Evolutionary conservation across 2,888 invertebrate genomes (phyloP).

Genomic region (Chorisops tibialis): DNA sequence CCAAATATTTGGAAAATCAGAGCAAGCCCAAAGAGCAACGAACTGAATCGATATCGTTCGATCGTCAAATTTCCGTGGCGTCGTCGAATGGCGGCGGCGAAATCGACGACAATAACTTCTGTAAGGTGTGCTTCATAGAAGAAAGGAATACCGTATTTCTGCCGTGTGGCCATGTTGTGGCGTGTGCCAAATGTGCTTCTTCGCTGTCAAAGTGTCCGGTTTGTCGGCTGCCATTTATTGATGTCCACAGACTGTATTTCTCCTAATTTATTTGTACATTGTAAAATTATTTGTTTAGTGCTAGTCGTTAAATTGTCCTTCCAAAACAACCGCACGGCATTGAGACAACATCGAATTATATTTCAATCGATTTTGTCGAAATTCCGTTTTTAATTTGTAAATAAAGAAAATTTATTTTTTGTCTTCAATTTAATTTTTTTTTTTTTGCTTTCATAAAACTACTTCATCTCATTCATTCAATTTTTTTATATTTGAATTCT

Average conservation of each 20-base stretch:
- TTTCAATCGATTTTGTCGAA: too few relatives aligned
- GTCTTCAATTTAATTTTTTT: too few relatives aligned
- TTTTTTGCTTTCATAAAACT: too few relatives aligned
- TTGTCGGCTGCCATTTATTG: conserved; percentile 15
- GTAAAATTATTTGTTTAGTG: not conserved
- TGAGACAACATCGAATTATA: too few relatives aligned
- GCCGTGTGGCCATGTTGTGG: conserved; percentile 86
- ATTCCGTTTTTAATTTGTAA: too few relatives aligned
- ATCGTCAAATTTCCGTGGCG: conserved; percentile 10
- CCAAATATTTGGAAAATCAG: not conserved
- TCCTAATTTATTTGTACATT: conserved; percentile 24
- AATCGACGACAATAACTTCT: conserved; percentile 55
- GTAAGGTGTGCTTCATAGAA: conserved; percentile 81
- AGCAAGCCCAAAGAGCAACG: conserved; percentile 30
- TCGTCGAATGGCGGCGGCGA: conserved; percentile 10
- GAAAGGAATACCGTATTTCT: conserved; percentile 81
- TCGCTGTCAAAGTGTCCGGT: conserved; percentile 73
- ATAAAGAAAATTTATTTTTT: too few relatives aligned
- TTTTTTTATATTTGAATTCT: too few relatives aligned
- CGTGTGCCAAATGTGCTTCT: conserved; percentile 81
- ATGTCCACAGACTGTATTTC: conserved; percentile 33
- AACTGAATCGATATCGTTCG: conserved; percentile 45
- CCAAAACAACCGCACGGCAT: too few relatives aligned
- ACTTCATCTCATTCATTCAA: too few relatives aligned
- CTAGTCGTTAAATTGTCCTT: not conserved